Evolutionary conservation across 1,140 invertebrate species (phyloP).

Genomic region (Neoseiulus cucumeris): DNA sequence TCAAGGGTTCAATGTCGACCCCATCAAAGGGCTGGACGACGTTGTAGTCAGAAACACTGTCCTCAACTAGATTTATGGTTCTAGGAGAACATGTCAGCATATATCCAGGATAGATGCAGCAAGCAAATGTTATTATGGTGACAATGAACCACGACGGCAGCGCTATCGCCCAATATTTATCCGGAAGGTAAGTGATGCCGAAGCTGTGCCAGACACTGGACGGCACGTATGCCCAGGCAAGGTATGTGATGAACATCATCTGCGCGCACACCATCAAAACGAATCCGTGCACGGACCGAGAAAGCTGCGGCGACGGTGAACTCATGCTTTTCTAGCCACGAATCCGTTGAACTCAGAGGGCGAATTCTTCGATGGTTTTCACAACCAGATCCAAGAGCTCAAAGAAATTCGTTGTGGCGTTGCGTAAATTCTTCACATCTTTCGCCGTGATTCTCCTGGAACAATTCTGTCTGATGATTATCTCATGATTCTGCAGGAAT

Average conservation of each 20-base stretch:
- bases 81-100: neutral
- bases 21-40: neutral
- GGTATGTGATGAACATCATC: neutral
- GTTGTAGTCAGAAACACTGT: neutral
- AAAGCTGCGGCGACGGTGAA: neutral
- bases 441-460: neutral
- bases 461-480: too few species aligned
- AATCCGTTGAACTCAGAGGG: neutral
- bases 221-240: neutral
- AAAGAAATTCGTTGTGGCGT: slow-evolving; percentile 3
- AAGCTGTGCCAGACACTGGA: neutral
- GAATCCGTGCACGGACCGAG: neutral
- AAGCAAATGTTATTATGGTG: neutral
- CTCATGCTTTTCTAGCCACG: neutral
- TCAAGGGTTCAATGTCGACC: neutral
- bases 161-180: neutral
- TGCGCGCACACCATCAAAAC: neutral
- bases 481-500: too few species aligned
- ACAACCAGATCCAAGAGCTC: neutral
- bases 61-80: neutral
- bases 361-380: neutral
- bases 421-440: neutral
- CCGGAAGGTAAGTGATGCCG: neutral
- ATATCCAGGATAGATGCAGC: neutral
- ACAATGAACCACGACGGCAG: neutral